A percentile compares a stretch with the other conserved stretches of the same genome.
These are phyloP conservation scores for Alouatta palliata DNA, from an alignment of 2,113 vertebrate species.

Conservation along the genomic window DNA sequence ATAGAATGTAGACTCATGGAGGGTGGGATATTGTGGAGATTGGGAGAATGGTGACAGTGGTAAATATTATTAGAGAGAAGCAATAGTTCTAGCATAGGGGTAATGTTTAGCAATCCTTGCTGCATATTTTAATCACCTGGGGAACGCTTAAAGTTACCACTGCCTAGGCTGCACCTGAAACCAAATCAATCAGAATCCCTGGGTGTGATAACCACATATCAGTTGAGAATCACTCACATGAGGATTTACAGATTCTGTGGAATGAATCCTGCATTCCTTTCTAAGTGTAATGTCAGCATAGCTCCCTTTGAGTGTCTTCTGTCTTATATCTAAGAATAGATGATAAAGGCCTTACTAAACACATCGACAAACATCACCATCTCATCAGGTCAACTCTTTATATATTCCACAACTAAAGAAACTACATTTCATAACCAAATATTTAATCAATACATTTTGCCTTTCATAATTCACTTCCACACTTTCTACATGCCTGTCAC, in stretches of 20 bases:
- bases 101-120: neutral
- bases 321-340: neutral
- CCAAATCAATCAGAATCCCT: neutral
- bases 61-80: neutral
- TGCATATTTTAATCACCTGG: neutral
- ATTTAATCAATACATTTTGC: neutral
- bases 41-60: accelerated
- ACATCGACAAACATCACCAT: neutral
- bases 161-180: neutral
- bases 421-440: neutral
- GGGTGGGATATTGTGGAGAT: neutral
- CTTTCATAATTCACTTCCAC: neutral
- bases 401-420: neutral
- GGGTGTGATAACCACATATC: accelerated
- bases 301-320: neutral
- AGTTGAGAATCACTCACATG: neutral
- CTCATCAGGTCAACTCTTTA: neutral
- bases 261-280: neutral
- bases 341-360: neutral
- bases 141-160: neutral
- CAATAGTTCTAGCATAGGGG: neutral
- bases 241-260: too few relatives aligned
- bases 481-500: neutral
- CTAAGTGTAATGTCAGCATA: neutral
- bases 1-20: neutral